phyloP scores from a whole-genome alignment of 2,888 invertebrate species.

The Synergus umbraculus region DNA sequence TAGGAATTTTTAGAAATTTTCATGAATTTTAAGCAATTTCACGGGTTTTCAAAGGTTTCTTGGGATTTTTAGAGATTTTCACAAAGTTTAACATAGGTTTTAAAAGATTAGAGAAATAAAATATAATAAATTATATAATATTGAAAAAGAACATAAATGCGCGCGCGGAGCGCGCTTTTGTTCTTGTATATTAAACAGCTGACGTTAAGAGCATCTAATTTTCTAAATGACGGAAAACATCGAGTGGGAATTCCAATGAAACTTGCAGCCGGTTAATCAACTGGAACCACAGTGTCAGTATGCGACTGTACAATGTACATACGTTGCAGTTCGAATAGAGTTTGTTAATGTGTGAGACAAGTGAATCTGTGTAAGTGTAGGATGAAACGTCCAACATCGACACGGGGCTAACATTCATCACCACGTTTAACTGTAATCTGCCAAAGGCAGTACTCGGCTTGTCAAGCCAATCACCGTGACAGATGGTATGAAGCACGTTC shows the following conservation, averaged over 20 bases:
- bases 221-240: constrained; percentile 17
- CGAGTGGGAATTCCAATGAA: constrained; percentile 27
- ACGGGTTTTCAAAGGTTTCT: too few relatives aligned
- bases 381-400: constrained; percentile 45
- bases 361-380: constrained; percentile 29
- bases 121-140: too few relatives aligned
- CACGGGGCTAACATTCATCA: constrained; percentile 50
- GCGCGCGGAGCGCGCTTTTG: too few relatives aligned
- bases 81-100: too few relatives aligned
- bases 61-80: too few relatives aligned
- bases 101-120: too few relatives aligned
- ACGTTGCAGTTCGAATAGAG: constrained; percentile 28
- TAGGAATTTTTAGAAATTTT: too few relatives aligned
- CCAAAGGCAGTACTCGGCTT: constrained; percentile 54
- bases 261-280: constrained; percentile 39
- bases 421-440: constrained; percentile 52
- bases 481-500: constrained; percentile 49
- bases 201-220: neutral
- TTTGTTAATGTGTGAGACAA: constrained; percentile 16
- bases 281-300: constrained; percentile 36
- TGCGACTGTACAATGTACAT: constrained; percentile 23
- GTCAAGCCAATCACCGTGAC: constrained; percentile 54
- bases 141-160: too few relatives aligned
- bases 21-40: too few relatives aligned
- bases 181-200: neutral